These are phyloP conservation scores for Ursus arctos DNA, from an alignment of 2,113 vertebrate species.

Conservation along the genomic window DNA sequence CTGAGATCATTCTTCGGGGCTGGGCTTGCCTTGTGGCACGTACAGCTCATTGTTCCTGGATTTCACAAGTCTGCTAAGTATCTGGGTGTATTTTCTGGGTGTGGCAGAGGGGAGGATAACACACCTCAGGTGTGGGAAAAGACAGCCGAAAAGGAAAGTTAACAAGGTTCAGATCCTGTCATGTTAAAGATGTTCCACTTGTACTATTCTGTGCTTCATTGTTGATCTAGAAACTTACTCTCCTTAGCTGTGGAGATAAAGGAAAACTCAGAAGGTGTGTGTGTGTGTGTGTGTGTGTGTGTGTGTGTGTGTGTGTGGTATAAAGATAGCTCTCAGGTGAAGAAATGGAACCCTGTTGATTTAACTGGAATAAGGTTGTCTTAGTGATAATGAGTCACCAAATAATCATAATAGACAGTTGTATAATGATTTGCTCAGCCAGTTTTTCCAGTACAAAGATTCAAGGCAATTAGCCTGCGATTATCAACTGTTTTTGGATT, in stretches of 20 bases:
- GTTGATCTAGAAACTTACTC: background rate
- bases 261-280: background rate
- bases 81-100: slow-evolving; percentile 62
- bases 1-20: background rate
- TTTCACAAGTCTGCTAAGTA: slow-evolving; percentile 55
- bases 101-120: slow-evolving; percentile 36
- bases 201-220: background rate
- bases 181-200: background rate
- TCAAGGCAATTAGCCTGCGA: slow-evolving; percentile 48
- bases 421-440: slow-evolving; percentile 54
- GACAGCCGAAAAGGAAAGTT: background rate
- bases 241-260: background rate
- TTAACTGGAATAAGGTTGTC: slow-evolving; percentile 22
- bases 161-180: background rate
- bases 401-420: background rate
- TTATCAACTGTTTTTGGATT: slow-evolving; percentile 31
- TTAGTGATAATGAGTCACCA: slow-evolving; percentile 62
- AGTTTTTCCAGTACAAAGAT: slow-evolving; percentile 61
- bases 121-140: slow-evolving; percentile 44
- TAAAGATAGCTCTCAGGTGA: slow-evolving; percentile 13
- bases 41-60: background rate
- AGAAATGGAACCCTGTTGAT: slow-evolving; percentile 63
- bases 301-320: background rate
- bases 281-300: background rate
- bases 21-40: background rate